Conservation (phyloP, 1,140 invertebrate species). For the Amyelois transitella region DNA sequence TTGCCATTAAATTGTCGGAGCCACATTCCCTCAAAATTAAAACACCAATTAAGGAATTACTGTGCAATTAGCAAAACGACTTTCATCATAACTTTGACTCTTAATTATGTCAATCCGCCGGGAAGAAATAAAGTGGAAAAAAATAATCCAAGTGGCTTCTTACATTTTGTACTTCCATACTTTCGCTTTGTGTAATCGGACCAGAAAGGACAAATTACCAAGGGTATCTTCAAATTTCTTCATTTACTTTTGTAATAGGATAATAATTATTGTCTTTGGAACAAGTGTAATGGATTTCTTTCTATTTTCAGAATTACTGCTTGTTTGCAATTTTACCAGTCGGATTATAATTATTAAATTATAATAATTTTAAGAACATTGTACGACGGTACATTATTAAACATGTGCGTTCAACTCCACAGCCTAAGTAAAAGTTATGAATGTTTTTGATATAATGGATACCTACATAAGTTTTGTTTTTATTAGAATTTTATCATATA, state of each 20-base stretch:
- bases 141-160: conserved; percentile 3
- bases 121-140: conserved; percentile 4
- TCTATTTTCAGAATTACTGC: conserved; percentile 9
- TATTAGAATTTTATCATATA: no score
- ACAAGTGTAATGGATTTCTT: conserved; percentile 17
- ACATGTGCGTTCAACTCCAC: no score
- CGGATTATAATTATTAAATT: not conserved
- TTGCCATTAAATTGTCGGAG: not conserved
- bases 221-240: conserved; percentile 28
- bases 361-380: no score
- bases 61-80: conserved; percentile 1
- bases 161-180: conserved; percentile 11
- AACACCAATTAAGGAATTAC: conserved; percentile 1
- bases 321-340: not conserved
- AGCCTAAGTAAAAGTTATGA: no score
- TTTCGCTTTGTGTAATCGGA: conserved; percentile 25
- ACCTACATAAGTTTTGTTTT: no score
- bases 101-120: conserved; percentile 6
- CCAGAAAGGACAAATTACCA: conserved; percentile 27
- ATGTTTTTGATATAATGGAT: no score
- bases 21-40: not conserved
- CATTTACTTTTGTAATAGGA: conserved; percentile 34
- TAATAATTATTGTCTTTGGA: conserved; percentile 27
- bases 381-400: no score
- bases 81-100: conserved; percentile 2